Evolutionary conservation across 2,113 vertebrate genomes (phyloP), one percentile per base, ranked within the genome.

Genomic region (Philantomba maxwellii): DNA sequence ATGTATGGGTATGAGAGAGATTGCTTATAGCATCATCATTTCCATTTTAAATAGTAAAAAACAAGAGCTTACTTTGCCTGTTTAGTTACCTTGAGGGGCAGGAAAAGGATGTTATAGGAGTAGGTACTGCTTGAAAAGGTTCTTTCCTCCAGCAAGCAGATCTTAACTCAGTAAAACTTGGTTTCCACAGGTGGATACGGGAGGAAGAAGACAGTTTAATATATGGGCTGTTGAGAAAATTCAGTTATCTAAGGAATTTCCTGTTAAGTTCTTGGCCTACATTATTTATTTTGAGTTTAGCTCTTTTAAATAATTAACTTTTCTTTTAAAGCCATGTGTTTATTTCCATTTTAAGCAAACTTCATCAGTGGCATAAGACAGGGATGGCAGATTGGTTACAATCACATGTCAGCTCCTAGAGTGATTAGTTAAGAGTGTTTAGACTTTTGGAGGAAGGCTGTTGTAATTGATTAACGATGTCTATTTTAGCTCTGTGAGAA

Each of bases 231-330:
- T 60, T 95, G 39, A 51, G 81, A 64, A 95, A 87, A 75, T 89
- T 92, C 75, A 84, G 3, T 95, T 95, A 88, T 88, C 87, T 91
- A 58, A 95, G 49, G 87, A 83, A 95, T 87, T 95, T 95, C 87
- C 55, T 91, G 82, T 95, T 95, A 87, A 83, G 49, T 58, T 85
- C 57, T 87, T 91, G 64, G 33, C n/a, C 58, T 25, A 77, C 17
- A 83, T 94, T 88, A 49, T 93, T 91, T 92, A 73, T 73, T 91
- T 91, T 88, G n/a, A 91, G 15, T 70, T 80, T 85, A 93, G 57
- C 51, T 93, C 39, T 86, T 87, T 87, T 53, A 93, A 95, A 84
- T 87, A 94, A 62, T 55, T 94, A 83, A 45, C 57, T 55, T 81
- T 82, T 57, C 11, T 64, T 93, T 91, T 91, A 93, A 75, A 87